A percentile compares a stretch with the other conserved stretches of the same genome.
These are phyloP conservation scores for Callaeas wilsoni DNA, from an alignment of 2,113 vertebrate genomes.

Conservation along the genomic window DNA sequence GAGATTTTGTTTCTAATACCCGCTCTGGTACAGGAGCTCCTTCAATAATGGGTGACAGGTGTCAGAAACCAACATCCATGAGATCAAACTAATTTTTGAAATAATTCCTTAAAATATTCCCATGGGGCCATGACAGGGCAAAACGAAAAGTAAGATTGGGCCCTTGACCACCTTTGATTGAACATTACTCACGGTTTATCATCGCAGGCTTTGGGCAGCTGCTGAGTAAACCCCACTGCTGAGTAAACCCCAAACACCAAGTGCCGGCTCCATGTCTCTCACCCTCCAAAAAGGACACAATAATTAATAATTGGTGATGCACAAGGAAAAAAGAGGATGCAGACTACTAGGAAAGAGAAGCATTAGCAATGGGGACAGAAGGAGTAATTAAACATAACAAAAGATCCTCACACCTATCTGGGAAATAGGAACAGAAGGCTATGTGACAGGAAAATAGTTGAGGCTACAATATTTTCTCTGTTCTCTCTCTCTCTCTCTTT, in stretches of 20 bases:
- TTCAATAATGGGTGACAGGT: neutral
- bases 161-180: neutral
- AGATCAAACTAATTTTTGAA: neutral
- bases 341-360: neutral
- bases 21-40: neutral
- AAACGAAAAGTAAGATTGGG: neutral
- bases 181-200: neutral
- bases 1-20: neutral
- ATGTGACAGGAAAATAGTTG: neutral
- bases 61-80: neutral
- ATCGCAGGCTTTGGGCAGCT: neutral
- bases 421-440: neutral
- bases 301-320: neutral
- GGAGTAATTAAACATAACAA: neutral
- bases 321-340: neutral
- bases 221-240: neutral
- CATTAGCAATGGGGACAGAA: neutral
- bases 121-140: neutral
- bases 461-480: neutral
- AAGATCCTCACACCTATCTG: neutral
- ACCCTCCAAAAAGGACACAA: neutral
- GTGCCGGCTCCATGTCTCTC: fast-evolving
- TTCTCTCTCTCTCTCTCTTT: neutral
- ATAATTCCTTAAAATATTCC: neutral
- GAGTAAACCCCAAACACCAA: neutral